Percentiles rank a stretch among this genome's conserved stretches.
These are phyloP conservation scores for Hetaerina americana DNA, from an alignment of 1,140 invertebrate genomes.

Conservation along the genomic window DNA sequence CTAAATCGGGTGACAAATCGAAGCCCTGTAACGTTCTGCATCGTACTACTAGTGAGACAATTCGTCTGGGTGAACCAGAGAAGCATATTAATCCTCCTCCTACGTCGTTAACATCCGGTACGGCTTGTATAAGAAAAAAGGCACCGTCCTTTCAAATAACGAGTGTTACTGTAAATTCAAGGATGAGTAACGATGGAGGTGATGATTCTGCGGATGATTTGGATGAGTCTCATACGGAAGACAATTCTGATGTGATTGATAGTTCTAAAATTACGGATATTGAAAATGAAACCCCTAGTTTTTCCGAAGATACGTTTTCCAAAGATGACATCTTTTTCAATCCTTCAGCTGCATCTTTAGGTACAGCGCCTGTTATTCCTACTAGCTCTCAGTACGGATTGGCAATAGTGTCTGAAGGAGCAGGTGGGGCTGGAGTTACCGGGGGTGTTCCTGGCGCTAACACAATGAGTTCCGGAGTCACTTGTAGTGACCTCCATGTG, in stretches of 20 bases:
- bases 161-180: conserved; percentile 65
- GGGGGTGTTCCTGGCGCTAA: conserved; percentile 6
- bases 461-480: conserved; percentile 4
- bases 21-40: conserved; percentile 42
- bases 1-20: conserved; percentile 12
- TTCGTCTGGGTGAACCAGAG: conserved; percentile 41
- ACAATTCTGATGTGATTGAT: conserved; percentile 49
- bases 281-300: conserved; percentile 71
- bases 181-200: conserved; percentile 69
- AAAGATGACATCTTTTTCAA: conserved; percentile 71
- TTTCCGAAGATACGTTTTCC: conserved; percentile 65
- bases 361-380: conserved; percentile 66
- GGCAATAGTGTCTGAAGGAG: conserved; percentile 46
- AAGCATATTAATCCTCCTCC: background rate
- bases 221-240: conserved; percentile 82
- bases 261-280: conserved; percentile 67
- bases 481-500: conserved; percentile 39
- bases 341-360: conserved; percentile 54
- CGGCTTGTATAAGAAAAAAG: conserved; percentile 46
- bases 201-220: conserved; percentile 87
- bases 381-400: conserved; percentile 71
- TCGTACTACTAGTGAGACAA: conserved; percentile 61
- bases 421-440: background rate
- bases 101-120: conserved; percentile 2
- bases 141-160: conserved; percentile 89